Percentiles rank a stretch among this genome's conserved stretches.
Conservation (phyloP, 2,888 invertebrate genomes). For the Agrochola litura region DNA sequence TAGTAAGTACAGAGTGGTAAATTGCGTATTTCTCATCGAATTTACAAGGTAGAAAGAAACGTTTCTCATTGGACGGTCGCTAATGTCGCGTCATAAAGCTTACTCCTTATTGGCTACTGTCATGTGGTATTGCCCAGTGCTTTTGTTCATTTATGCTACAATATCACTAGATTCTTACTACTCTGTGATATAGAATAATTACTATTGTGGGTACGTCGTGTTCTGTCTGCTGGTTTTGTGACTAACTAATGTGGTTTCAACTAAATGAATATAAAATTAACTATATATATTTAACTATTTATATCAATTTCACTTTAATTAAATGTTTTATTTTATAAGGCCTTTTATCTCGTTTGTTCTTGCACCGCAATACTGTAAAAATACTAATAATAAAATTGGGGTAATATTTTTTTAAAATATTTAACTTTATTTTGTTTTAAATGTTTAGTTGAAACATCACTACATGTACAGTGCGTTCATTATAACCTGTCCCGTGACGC, state of each 20-base stretch:
- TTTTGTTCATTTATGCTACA: not conserved
- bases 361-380: not conserved
- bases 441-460: conserved; percentile 31
- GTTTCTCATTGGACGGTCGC: conserved; percentile 1
- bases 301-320: not conserved
- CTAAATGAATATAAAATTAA: conserved; percentile 27
- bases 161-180: conserved; percentile 19
- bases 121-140: not conserved
- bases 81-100: conserved; percentile 4
- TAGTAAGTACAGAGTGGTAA: not conserved
- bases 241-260: conserved; percentile 38
- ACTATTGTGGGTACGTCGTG: not conserved
- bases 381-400: not conserved
- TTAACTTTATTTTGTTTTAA: no score
- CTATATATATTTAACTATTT: not conserved
- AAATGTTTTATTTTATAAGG: not conserved
- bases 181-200: conserved; percentile 7
- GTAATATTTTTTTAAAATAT: not conserved
- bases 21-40: not conserved
- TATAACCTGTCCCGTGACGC: no score
- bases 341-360: not conserved
- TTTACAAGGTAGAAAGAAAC: not conserved
- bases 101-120: conserved; percentile 6
- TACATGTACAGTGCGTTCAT: no score
- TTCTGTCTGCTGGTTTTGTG: conserved; percentile 6